These are phyloP conservation scores for Pseudomugil gertrudae DNA, from an alignment of 2,797 vertebrate genomes.

Conservation along the genomic window DNA sequence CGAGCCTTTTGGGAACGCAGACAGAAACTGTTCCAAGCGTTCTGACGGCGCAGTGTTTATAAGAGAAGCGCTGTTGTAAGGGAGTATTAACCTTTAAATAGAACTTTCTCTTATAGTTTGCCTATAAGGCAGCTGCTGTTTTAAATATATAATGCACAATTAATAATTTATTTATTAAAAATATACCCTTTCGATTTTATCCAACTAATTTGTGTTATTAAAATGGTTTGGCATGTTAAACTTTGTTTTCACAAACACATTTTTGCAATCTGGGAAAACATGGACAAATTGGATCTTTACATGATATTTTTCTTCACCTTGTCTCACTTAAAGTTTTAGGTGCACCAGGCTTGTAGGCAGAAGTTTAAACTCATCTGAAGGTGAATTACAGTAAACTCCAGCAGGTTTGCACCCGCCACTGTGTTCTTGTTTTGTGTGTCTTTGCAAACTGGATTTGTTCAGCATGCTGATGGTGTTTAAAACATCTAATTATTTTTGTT, in stretches of 20 bases:
- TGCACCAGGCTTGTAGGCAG: too few relatives aligned
- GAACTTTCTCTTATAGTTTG: background rate
- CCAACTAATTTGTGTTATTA: background rate
- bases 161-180: background rate
- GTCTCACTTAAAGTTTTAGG: too few relatives aligned
- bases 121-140: background rate
- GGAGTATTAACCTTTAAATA: background rate
- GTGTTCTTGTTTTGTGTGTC: background rate
- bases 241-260: background rate
- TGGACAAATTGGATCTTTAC: too few relatives aligned
- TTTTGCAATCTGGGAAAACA: background rate
- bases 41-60: background rate
- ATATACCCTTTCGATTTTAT: background rate
- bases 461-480: background rate
- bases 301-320: too few relatives aligned
- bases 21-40: background rate
- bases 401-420: background rate
- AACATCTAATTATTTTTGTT: too few relatives aligned
- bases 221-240: background rate
- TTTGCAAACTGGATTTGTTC: background rate
- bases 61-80: background rate
- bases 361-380: too few relatives aligned
- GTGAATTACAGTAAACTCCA: too few relatives aligned
- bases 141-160: background rate
- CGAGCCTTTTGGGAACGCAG: slow-evolving; percentile 13